A percentile compares a stretch with the other conserved stretches of the same genome.
Evolutionary conservation across 2,888 invertebrate genomes (phyloP).

Genomic region (Drosophila bunnanda): DNA sequence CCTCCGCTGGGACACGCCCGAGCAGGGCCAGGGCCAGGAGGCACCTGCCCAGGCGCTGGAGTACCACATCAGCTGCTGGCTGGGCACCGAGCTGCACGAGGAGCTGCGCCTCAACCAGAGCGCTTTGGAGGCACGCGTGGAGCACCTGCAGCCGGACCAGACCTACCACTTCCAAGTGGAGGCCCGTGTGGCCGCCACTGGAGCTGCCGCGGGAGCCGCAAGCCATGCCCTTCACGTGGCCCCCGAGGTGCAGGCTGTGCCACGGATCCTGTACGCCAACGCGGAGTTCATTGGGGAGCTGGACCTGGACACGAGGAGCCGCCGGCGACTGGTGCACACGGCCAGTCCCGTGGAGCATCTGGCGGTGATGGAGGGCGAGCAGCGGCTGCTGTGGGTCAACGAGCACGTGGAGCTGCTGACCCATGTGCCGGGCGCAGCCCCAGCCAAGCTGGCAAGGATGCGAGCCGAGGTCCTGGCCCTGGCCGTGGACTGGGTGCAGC

Average conservation of each 20-base stretch:
- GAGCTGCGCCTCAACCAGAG: slow-evolving; percentile 70
- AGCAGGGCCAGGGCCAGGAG: slow-evolving; percentile 30
- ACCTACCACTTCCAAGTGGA: slow-evolving; percentile 90
- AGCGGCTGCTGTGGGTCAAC: slow-evolving; percentile 93
- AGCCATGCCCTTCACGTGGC: slow-evolving; percentile 87
- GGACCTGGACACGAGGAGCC: slow-evolving; percentile 90
- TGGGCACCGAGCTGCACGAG: slow-evolving; percentile 77
- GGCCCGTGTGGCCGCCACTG: slow-evolving; percentile 92
- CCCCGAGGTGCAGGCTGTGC: slow-evolving; percentile 91
- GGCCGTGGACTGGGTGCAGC: slow-evolving; percentile 94
- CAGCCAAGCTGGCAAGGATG: slow-evolving; percentile 86
- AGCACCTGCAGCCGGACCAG: slow-evolving; percentile 86
- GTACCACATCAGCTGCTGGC: slow-evolving; percentile 89
- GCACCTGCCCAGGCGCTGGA: slow-evolving; percentile 83
- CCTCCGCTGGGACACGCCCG: slow-evolving; percentile 93
- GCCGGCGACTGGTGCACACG: slow-evolving; percentile 87
- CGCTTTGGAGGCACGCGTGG: slow-evolving; percentile 85
- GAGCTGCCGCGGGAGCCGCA: slow-evolving; percentile 90
- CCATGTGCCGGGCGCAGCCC: slow-evolving; percentile 76
- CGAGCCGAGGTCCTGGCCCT: slow-evolving; percentile 88
- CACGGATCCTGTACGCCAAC: slow-evolving; percentile 90
- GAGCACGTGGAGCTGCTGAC: slow-evolving; percentile 84
- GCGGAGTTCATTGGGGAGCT: slow-evolving; percentile 90
- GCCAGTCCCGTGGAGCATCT: slow-evolving; percentile 89
- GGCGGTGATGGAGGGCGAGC: slow-evolving; percentile 87